Evolutionary conservation across 2,113 vertebrate species (phyloP), one percentile per base, ranked within the genome.

Genomic region (Dasyprocta punctata): DNA sequence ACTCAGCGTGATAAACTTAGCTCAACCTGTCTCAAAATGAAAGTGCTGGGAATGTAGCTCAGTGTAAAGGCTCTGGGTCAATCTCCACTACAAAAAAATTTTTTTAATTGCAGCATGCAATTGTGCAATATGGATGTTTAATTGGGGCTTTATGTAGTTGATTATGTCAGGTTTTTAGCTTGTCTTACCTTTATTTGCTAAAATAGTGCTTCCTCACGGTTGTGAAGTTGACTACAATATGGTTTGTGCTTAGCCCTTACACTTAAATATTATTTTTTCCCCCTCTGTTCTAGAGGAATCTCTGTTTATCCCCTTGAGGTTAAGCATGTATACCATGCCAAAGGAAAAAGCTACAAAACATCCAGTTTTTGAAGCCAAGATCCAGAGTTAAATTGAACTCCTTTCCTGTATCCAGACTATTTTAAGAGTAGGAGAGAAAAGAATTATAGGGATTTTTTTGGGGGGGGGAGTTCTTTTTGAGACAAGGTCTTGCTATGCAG

Each of bases 101-200:
- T 71, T 69, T 71, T 71, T 24, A 73, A 41, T 30, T 95, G 22
- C 41, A 87, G 9, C 88, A 9, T 94, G 49, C 22, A 69, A 0
- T 92, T 93, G 54, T 91, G n/a, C 41, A 95, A 97, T 90, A 91
- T 95, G 60, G 13, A 65, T 92, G 49, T 83, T 90, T 96, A 73
- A 78, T 52, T 7, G 67, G 52, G 52, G 9, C 58, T 95, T 60
- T 97, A 19, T 80, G 7, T 94, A 4, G 85, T 77, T 89, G 80
- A 89, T 86, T 65, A 44, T 86, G 12, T 97, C 38, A 94, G 33
- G 63, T n/a, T 96, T 96, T 95, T 93, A 93, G 65, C n/a, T 97
- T 86, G 19, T 88, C 82, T 90, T 47, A 93, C 49, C 60, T 94
- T 95, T 60, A 60, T 80, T 97, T 94, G 78, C 92, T 93, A 92